Base-by-base conservation (phyloP, 2,888 invertebrate genomes). In the Drosophila cracens region DNA sequence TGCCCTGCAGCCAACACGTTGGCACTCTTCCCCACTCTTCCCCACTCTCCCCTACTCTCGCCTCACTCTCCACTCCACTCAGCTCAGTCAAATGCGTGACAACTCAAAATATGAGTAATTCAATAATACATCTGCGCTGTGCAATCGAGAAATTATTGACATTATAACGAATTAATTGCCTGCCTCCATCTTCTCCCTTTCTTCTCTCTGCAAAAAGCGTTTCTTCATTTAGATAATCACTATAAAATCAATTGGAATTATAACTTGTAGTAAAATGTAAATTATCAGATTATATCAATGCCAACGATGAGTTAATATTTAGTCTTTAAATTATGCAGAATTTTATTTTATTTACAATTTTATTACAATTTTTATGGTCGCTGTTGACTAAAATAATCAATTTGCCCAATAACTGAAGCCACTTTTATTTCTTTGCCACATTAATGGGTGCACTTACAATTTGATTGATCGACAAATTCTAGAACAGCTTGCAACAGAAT, bases 101-200 rank as follows among this genome's bases (percentile, higher is more conserved):
- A 40, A 49, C 54, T 52, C 27, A 43, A 49, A 74, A 67, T 67
- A 70, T 70, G 67, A 51, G 54, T 65, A 79, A 73, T 79, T 76
- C 74, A 64, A 21, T 49, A 40, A 49, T 49, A 21, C 56, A 65
- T 69, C 25, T 58, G 46, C 68, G 61, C 40, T 77, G 77, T 57
- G 46, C 31, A 70, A 16, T 67, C 18, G 18, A 64, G 7, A 59
- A 65, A 34, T 76, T 65, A 36, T 54, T 59, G n/a, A 8, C 40
- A 27, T 16, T 29, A n/a, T 27, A 38, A 27, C n/a, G n/a, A 5
- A n/a, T 34, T 21, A 5, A 10, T 16, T 25, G 8, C 18, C 27
- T 18, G 29, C 18, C 27, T 4, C 16, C 18, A 29, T 29, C 46
- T 21, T 0, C 21, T 21, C 11, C n/a, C 2, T 10, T 18, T 36